Conservation (phyloP, 1,140 invertebrate species). For the Pogonomyrmex barbatus region DNA sequence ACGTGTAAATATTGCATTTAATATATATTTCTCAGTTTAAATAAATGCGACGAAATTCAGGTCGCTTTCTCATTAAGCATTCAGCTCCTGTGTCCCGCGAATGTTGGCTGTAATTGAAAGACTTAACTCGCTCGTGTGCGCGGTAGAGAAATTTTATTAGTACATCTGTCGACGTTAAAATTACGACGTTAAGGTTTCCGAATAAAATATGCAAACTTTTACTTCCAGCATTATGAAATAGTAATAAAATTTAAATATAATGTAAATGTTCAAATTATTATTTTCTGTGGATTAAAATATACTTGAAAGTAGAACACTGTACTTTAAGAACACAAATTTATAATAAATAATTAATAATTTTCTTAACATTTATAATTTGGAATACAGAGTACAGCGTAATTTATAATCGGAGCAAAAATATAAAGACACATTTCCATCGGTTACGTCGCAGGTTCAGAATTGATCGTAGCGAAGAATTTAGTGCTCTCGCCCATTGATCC, state of each 20-base stretch:
- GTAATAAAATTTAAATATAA: not conserved
- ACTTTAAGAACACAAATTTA: not conserved
- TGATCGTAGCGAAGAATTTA: not conserved
- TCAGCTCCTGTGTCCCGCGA: not conserved
- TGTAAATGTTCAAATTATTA: not conserved
- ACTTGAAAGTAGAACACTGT: not conserved
- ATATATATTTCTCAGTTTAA: constrained; percentile 9
- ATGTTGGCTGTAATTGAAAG: constrained; percentile 25
- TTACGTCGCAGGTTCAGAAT: not conserved
- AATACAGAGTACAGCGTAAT: not conserved
- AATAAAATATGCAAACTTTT: not conserved
- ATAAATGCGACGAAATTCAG: constrained; percentile 25
- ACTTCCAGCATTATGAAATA: not conserved
- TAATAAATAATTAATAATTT: not conserved
- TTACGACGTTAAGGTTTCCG: not conserved
- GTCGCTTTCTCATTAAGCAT: constrained; percentile 38
- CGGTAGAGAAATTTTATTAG: constrained; percentile 41
- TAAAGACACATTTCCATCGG: not conserved
- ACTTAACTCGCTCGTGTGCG: constrained; percentile 18
- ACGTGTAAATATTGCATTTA: constrained; percentile 6
- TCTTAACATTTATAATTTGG: not conserved
- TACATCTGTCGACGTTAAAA: constrained; percentile 32
- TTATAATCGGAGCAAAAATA: not conserved
- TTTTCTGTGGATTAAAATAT: not conserved
- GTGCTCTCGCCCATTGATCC: not conserved